Base-by-base conservation (phyloP, 2,888 invertebrate genomes). In the Lasioglossum villosulum region DNA sequence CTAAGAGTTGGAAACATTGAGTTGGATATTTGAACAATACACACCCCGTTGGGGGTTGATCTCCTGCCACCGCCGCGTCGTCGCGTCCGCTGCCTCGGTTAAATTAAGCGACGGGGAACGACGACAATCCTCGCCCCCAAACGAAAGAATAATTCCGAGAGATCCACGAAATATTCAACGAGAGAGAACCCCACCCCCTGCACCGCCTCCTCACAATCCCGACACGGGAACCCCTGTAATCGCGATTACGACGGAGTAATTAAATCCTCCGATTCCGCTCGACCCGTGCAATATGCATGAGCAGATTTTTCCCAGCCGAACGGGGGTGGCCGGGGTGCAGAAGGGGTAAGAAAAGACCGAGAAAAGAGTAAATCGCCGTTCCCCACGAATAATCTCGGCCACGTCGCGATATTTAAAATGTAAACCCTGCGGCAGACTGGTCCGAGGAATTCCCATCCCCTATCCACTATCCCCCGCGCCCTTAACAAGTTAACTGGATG, bases 261-360 rank as follows among this genome's bases (percentile, higher is more conserved):
- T 88, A 88, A 88, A 88, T 88, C 87, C 79, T 80, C n/a, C 82
- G 87, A 87, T 87, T 86, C 87, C 52, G 59, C 70, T 72, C 87
- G 72, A 52, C 30, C 76, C 72, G 80, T 81, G 83, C 84, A 89
- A 88, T 89, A 89, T 89, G 89, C 89, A 89, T 89, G 88, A 88
- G 86, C 56, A 56, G 78, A 75, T 73, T 80, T 78, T 59, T 48
- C 16, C 27, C 23, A 37, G 42, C 23, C 52, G 30, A 16, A 34
- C 66, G 19, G 34, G 71, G 42, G 34, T 48, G 75, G 16, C 52
- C 66, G 37, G 27, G 34, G 8, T 12, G 16, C 6, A 14, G 39
- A 8, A 2, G 2, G 39, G 77, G 34, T 37, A 78, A 27, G 76
- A 81, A 83, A 48, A 30, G 48, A 48, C 34, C 72, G 45, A 73